phyloP scores from a whole-genome alignment of 2,113 vertebrate genomes.

The Struthio camelus region DNA sequence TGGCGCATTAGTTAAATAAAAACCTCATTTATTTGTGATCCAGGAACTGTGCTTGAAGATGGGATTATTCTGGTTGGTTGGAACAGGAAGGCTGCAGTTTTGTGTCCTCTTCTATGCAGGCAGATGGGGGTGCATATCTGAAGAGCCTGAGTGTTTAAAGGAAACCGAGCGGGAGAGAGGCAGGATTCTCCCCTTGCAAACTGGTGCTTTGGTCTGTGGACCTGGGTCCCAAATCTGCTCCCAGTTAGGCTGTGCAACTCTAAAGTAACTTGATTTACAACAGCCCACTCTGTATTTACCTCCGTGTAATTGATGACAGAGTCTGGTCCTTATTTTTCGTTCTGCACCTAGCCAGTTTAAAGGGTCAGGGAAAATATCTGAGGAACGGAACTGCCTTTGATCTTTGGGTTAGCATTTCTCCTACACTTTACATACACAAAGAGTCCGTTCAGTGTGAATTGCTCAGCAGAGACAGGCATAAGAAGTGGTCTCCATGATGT shows the following conservation, averaged over 20 bases:
- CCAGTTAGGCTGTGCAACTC: background rate
- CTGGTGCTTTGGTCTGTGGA: background rate
- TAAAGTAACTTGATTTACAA: constrained; percentile 49
- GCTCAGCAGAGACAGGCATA: background rate
- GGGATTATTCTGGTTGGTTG: background rate
- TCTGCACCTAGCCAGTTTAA: constrained; percentile 43
- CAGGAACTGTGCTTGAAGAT: background rate
- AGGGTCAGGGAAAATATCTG: constrained; percentile 56
- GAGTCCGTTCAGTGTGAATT: background rate
- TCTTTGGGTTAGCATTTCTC: constrained; percentile 54
- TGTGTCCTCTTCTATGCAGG: background rate
- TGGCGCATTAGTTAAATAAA: constrained; percentile 38
- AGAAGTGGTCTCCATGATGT: background rate
- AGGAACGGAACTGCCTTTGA: constrained; percentile 51
- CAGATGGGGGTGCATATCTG: background rate
- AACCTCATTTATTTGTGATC: constrained; percentile 30
- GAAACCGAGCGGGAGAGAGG: background rate
- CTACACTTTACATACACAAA: constrained; percentile 9
- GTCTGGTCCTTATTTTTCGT: constrained; percentile 54
- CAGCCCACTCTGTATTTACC: constrained; percentile 11
- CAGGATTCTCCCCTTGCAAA: background rate
- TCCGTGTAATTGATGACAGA: background rate
- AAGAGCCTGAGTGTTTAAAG: background rate
- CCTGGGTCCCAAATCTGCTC: constrained; percentile 15
- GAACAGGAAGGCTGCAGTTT: background rate